These are phyloP conservation scores for Muscicapa comitata DNA, from an alignment of 2,797 vertebrate genomes.

Conservation along the genomic window DNA sequence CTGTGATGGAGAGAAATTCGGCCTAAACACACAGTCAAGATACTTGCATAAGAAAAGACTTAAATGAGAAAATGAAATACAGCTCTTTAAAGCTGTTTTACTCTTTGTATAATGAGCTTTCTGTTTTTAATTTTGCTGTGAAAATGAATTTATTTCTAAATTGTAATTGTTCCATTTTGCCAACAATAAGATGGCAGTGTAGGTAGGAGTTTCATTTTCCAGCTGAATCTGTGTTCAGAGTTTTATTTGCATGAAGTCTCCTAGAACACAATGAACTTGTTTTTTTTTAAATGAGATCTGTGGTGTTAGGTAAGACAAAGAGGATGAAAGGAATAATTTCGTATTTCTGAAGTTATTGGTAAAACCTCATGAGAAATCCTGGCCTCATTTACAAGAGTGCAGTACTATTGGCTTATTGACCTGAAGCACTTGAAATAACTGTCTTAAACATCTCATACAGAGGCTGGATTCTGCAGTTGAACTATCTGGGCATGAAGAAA, in stretches of 20 bases:
- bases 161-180: neutral
- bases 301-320: neutral
- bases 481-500: neutral
- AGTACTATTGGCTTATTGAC: constrained; percentile 32
- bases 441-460: neutral
- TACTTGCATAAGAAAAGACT: neutral
- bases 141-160: neutral
- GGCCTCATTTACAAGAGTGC: constrained; percentile 12
- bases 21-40: neutral
- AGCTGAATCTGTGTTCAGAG: neutral
- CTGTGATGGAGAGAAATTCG: neutral
- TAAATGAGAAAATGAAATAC: neutral
- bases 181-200: neutral
- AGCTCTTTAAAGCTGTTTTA: neutral
- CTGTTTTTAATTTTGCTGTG: neutral
- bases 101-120: neutral
- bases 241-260: neutral
- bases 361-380: constrained; percentile 24
- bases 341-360: constrained; percentile 14
- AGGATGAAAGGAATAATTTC: neutral
- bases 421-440: constrained; percentile 30
- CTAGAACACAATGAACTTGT: neutral
- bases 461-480: neutral
- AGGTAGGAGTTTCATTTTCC: neutral
- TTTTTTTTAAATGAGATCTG: neutral